A percentile compares a stretch with the other conserved stretches of the same genome.
Evolutionary conservation across 2,113 vertebrate species (phyloP).

Genomic region (Gallinago media): DNA sequence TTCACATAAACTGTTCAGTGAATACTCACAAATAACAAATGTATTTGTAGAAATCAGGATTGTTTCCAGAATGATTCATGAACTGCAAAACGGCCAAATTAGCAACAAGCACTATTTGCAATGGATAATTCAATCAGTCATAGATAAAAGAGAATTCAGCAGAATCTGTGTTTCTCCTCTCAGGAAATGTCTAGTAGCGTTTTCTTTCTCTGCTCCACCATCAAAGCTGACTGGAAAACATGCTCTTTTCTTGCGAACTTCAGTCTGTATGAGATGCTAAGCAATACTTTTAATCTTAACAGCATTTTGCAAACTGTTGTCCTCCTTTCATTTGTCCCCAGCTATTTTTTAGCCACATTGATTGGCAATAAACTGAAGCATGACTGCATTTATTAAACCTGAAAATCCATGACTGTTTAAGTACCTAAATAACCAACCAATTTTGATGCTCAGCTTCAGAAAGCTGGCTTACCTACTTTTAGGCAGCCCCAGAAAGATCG

Average conservation of each 20-base stretch:
- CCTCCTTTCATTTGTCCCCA: not conserved
- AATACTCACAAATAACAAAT: conserved; percentile 64
- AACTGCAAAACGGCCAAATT: conserved; percentile 58
- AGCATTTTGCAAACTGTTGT: not conserved
- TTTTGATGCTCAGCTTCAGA: not conserved
- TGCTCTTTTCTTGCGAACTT: not conserved
- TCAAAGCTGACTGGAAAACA: not conserved
- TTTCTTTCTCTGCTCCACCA: not conserved
- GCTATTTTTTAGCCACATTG: not conserved
- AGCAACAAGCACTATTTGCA: conserved; percentile 52
- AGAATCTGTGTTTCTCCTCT: not conserved
- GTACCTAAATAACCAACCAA: not conserved
- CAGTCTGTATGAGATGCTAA: not conserved
- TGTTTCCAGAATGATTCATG: conserved; percentile 63
- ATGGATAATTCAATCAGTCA: conserved; percentile 40
- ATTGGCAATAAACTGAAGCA: not conserved
- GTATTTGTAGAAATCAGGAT: conserved; percentile 49
- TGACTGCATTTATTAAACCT: not conserved
- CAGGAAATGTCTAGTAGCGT: not conserved
- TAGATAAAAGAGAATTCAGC: conserved; percentile 12
- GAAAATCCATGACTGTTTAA: not conserved
- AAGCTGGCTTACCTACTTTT: not conserved
- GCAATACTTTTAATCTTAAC: not conserved
- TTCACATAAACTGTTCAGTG: conserved; percentile 52
- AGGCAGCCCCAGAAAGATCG: not conserved